Evolutionary conservation across 2,113 vertebrate genomes (phyloP).

Genomic region (Aplodontia rufa): DNA sequence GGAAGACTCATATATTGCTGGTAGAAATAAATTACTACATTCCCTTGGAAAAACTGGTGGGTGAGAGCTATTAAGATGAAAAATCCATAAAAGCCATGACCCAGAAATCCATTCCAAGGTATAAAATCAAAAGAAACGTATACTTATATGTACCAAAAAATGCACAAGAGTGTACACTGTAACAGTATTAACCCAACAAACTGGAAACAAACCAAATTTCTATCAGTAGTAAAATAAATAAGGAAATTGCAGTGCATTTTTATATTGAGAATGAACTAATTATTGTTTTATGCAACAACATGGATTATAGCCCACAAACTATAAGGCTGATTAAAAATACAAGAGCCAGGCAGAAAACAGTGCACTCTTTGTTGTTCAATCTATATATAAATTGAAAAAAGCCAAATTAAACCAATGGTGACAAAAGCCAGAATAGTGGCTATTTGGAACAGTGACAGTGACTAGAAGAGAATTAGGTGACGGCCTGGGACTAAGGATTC

Average conservation of each 20-base stretch:
- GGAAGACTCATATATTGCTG: background rate
- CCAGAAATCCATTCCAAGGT: background rate
- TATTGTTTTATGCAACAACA: background rate
- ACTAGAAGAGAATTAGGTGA: background rate
- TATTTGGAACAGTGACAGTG: background rate
- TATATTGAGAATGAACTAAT: background rate
- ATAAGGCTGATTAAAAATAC: background rate
- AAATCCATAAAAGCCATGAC: background rate
- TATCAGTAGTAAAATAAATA: background rate
- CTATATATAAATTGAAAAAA: background rate
- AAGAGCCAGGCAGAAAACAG: background rate
- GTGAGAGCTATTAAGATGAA: background rate
- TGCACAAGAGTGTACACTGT: background rate
- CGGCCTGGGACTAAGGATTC: background rate
- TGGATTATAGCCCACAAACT: background rate
- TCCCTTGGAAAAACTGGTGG: background rate
- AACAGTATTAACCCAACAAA: background rate
- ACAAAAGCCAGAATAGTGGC: background rate
- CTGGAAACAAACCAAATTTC: background rate
- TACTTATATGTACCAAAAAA: background rate
- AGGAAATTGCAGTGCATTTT: background rate
- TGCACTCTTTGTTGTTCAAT: background rate
- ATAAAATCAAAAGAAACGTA: background rate
- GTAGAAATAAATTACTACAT: background rate
- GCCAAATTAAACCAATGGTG: background rate